Evolutionary conservation across 2,113 vertebrate species (phyloP).

Genomic region (Halichoeres trimaculatus): DNA sequence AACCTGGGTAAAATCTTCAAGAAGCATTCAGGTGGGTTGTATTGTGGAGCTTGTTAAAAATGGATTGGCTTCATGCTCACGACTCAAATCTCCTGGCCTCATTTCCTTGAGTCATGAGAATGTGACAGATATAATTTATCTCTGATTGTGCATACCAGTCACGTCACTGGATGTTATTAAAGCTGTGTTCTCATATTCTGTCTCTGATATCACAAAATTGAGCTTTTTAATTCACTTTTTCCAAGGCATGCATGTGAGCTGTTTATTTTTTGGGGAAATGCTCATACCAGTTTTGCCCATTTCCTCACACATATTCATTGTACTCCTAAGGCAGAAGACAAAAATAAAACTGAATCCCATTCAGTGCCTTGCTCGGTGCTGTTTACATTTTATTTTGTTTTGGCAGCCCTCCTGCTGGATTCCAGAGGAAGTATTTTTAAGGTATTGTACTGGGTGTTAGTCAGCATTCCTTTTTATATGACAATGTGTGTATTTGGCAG

Average conservation of each 20-base stretch:
- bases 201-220: neutral
- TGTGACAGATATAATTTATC: neutral
- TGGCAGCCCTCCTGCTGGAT: neutral
- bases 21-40: neutral
- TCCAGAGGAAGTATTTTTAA: neutral
- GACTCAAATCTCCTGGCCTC: too few species aligned
- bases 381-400: neutral
- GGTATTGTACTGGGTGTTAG: neutral
- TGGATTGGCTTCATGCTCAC: too few species aligned
- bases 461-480: conserved; percentile 24
- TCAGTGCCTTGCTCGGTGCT: neutral
- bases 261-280: neutral
- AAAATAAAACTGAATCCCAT: neutral
- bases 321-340: neutral
- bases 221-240: neutral
- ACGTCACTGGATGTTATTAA: neutral
- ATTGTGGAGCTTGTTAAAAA: neutral
- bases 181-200: neutral
- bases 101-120: neutral
- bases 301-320: neutral
- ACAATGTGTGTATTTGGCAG: neutral
- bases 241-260: neutral
- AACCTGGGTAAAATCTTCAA: neutral
- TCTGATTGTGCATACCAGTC: neutral
- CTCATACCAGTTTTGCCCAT: neutral